Base-by-base conservation (phyloP, 2,888 invertebrate species). In the Hoplodrina blanda region DNA sequence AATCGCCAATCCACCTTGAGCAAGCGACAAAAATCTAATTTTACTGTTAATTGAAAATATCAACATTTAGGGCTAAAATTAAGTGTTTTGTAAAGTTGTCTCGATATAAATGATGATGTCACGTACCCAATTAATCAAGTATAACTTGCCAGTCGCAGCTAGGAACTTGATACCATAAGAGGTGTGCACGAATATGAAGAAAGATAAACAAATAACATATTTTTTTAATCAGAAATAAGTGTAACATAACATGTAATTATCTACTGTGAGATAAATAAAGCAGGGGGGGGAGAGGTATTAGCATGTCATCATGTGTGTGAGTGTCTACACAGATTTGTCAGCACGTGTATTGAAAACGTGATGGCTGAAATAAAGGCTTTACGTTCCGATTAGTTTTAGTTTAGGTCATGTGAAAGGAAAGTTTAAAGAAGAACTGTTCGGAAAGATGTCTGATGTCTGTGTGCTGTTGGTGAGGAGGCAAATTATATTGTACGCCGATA, bases 231-330 rank as follows among this genome's bases (percentile, higher is more conserved):
- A 52, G 17, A 49, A 56, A 13, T 33, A 50, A 13, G 15, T 52
- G 15, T 20, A 63, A 72, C 30, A 72, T 63, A 78, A 78, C 73
- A 72, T 8, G 20, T 53, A 15, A 15, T 78, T 75, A 75, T 75
- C 57, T 78, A 41, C 5, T 3, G 60, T 54, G 60, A 59, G 57
- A 79, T 79, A 76, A 73, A 78, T 37, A 79, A 73, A 78, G 53
- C 20, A 13, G 20, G 33, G 46, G 49, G 53, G 44, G 7, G 33
- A 7, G 33, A 7, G 33, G 25, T 30, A 73, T 44, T 50, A 63
- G 37, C 46, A n/a, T n/a, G 15, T 33, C 25, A 59, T n/a, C 44
- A 56, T 37, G 50, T 15, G 15, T 15, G 44, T 62, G n/a, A n/a
- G 20, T 59, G 11, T 72, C 50, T 30, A 59, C 46, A 78, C n/a